These are phyloP conservation scores for Simalia tracyae DNA, from an alignment of 2,797 vertebrate species.

Conservation along the genomic window DNA sequence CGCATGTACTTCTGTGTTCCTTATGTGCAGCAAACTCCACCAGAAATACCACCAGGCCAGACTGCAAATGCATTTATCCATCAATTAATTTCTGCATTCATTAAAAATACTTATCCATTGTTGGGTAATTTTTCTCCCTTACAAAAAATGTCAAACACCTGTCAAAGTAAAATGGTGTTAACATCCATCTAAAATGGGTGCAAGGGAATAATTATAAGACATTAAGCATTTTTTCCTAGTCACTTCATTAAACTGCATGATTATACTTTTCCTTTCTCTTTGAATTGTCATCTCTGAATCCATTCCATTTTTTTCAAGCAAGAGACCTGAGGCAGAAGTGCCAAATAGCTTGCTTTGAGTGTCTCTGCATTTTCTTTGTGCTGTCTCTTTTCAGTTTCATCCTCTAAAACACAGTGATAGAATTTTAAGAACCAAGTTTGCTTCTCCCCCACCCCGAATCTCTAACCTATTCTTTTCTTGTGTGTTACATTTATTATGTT, in stretches of 20 bases:
- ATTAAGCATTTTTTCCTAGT: neutral
- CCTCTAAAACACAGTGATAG: neutral
- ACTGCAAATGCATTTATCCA: neutral
- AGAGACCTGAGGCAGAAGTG: neutral
- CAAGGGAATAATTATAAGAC: neutral
- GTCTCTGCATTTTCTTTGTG: neutral
- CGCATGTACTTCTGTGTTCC: neutral
- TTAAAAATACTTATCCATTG: neutral
- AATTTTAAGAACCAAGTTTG: neutral
- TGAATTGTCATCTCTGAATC: conserved; percentile 35
- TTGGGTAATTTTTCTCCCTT: neutral
- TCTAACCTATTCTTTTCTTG: neutral
- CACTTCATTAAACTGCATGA: neutral
- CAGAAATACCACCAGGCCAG: neutral
- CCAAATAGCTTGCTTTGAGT: neutral
- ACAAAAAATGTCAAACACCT: neutral
- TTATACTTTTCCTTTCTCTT: conserved; percentile 23
- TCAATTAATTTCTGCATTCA: neutral
- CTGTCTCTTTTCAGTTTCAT: neutral
- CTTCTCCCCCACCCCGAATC: neutral
- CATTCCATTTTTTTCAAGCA: neutral
- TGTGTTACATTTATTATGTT: neutral
- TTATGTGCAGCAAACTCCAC: neutral
- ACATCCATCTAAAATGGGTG: neutral
- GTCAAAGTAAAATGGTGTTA: neutral